Percentiles rank a stretch among this genome's conserved stretches.
Evolutionary conservation across 30 jellyfish, hydroid and myxozoan species (phyloP).

Genomic region (Mastigias papua): DNA sequence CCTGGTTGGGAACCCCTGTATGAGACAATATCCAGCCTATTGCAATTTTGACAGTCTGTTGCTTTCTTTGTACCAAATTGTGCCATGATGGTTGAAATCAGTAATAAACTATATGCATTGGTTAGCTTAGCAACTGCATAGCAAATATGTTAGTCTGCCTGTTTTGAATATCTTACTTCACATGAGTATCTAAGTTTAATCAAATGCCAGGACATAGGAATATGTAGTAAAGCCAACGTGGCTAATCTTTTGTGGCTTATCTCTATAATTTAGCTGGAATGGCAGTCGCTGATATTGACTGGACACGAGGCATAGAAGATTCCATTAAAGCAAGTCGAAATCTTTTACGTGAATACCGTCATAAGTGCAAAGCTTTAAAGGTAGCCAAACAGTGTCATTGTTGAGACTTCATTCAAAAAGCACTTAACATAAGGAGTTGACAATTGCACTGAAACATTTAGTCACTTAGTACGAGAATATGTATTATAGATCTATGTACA

Average conservation of each 20-base stretch:
- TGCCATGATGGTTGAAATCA: too few relatives aligned
- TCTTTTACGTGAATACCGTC: slow-evolving; percentile 42
- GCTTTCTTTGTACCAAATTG: too few relatives aligned
- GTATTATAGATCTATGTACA: slow-evolving; percentile 1
- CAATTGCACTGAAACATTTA: neutral
- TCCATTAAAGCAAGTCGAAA: slow-evolving; percentile 71
- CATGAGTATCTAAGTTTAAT: neutral
- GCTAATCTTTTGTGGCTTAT: slow-evolving; percentile 30
- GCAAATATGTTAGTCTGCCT: too few relatives aligned
- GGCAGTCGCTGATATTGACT: slow-evolving; percentile 68
- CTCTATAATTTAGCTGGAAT: slow-evolving; percentile 59
- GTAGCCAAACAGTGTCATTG: slow-evolving; percentile 40
- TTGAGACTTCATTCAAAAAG: neutral
- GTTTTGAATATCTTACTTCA: neutral
- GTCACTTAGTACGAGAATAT: neutral
- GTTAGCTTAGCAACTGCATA: too few relatives aligned
- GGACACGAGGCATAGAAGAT: slow-evolving; percentile 61
- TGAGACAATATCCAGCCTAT: too few relatives aligned
- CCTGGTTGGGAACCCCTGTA: too few relatives aligned
- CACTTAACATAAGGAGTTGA: neutral
- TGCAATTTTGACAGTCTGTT: too few relatives aligned
- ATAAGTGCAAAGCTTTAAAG: slow-evolving; percentile 67
- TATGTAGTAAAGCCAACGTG: neutral
- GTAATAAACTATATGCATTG: too few relatives aligned
- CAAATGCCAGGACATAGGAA: neutral